Conservation (phyloP, 23 tunicate species). For the Styela plicata region DNA sequence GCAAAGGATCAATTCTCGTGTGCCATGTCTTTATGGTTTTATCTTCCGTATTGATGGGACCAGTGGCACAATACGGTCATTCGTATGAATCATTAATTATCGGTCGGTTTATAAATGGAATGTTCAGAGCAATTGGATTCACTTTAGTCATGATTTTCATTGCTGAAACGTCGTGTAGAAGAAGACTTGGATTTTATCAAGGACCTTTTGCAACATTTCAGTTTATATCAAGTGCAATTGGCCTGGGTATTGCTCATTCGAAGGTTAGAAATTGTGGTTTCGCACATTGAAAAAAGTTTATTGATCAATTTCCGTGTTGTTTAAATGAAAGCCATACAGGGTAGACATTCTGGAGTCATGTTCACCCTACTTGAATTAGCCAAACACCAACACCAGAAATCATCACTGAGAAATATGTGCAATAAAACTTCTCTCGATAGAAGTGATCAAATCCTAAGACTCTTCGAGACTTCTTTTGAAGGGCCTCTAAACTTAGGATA, state of each 20-base stretch:
- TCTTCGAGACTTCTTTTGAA: too few species aligned
- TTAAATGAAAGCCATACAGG: too few species aligned
- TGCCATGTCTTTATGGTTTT: not conserved
- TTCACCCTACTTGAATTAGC: too few species aligned
- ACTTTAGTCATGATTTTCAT: not conserved
- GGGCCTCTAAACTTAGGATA: too few species aligned
- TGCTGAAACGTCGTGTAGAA: not conserved
- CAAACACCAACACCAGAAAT: too few species aligned
- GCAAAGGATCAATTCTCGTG: constrained; percentile 4
- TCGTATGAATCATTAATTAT: not conserved
- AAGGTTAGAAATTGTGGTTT: not conserved
- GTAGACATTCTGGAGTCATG: too few species aligned
- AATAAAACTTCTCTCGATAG: too few species aligned
- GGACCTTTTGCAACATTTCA: not conserved
- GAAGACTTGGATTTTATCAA: not conserved
- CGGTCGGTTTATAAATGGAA: not conserved
- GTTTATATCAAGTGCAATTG: not conserved
- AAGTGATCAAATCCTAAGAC: too few species aligned
- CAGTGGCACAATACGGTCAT: not conserved
- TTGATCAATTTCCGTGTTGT: too few species aligned
- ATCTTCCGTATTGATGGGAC: not conserved
- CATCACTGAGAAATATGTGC: too few species aligned
- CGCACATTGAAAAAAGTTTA: too few species aligned
- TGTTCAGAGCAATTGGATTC: not conserved
- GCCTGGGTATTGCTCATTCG: not conserved